phyloP scores from a whole-genome alignment of 2,888 invertebrate species.

The Parelbella ahira region DNA sequence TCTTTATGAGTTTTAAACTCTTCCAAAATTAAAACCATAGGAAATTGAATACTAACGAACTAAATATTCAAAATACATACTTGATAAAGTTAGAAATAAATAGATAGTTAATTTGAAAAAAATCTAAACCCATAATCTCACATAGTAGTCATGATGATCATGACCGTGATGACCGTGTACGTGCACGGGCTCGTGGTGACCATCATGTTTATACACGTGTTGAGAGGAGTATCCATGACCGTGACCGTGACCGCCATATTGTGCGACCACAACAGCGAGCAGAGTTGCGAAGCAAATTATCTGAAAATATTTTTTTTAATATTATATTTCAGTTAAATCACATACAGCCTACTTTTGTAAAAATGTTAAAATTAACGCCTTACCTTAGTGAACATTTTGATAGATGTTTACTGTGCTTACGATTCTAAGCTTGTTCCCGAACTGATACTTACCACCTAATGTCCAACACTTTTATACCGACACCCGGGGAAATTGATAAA shows the following conservation, averaged over 20 bases:
- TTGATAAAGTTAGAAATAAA: neutral
- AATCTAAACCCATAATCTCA: slow-evolving; percentile 14
- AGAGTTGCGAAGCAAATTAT: slow-evolving; percentile 26
- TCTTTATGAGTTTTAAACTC: neutral
- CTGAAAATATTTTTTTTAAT: slow-evolving; percentile 2
- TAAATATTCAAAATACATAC: too few species aligned
- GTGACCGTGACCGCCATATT: slow-evolving; percentile 15
- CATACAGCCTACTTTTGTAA: neutral
- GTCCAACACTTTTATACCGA: slow-evolving; percentile 17
- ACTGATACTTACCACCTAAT: slow-evolving; percentile 7
- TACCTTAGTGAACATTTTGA: slow-evolving; percentile 19
- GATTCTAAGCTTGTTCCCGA: slow-evolving; percentile 6
- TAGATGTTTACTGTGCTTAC: slow-evolving; percentile 1
- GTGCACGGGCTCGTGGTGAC: slow-evolving; percentile 47
- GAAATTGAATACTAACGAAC: too few species aligned
- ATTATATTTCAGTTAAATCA: too few species aligned
- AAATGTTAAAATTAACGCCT: neutral
- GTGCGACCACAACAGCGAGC: slow-evolving; percentile 6
- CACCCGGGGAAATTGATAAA: slow-evolving; percentile 5
- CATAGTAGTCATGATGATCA: slow-evolving; percentile 30
- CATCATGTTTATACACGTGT: slow-evolving; percentile 51
- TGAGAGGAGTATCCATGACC: slow-evolving; percentile 57
- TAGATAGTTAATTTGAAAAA: too few species aligned
- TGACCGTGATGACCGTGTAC: slow-evolving; percentile 37
- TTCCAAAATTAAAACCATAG: too few species aligned